A percentile compares a stretch with the other conserved stretches of the same genome.
Conservation (phyloP, 2,797 vertebrate species). For the Chiropotes sagulatus region DNA sequence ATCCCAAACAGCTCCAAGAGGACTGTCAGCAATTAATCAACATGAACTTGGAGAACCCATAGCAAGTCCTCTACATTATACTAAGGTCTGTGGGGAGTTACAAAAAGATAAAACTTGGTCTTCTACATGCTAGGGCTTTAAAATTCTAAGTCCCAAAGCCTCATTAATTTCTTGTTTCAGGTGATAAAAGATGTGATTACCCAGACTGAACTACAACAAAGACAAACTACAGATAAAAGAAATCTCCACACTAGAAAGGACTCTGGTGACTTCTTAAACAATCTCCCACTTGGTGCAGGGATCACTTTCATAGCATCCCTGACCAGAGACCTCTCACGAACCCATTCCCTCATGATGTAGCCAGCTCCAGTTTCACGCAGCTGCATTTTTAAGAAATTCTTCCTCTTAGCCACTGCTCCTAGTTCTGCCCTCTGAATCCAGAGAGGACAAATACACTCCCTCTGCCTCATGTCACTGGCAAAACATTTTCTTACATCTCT, state of each 20-base stretch:
- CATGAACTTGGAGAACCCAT: not conserved
- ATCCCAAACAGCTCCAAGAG: not conserved
- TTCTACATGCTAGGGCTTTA: slow-evolving; percentile 15
- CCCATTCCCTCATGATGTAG: not conserved
- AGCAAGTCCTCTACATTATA: not conserved
- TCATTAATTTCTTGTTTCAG: slow-evolving; percentile 32
- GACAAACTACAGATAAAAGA: slow-evolving; percentile 30
- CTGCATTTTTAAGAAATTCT: not conserved
- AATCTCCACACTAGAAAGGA: not conserved
- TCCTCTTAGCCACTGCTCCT: not conserved
- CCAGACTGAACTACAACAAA: slow-evolving; percentile 43
- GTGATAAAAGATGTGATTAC: not conserved
- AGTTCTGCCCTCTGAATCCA: not conserved
- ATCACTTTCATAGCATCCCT: not conserved
- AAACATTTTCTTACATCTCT: not conserved
- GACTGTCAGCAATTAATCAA: not conserved
- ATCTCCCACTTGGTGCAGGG: not conserved
- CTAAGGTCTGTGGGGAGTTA: not conserved
- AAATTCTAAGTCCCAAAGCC: slow-evolving; percentile 1
- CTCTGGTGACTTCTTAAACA: not conserved
- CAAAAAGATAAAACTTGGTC: slow-evolving; percentile 7
- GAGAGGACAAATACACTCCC: not conserved
- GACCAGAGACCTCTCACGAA: not conserved
- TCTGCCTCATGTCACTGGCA: not conserved
- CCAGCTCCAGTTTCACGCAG: not conserved